Evolutionary conservation across 2,888 invertebrate species (phyloP), one percentile per base, ranked within the genome.

Genomic region (Lithophane socia): DNA sequence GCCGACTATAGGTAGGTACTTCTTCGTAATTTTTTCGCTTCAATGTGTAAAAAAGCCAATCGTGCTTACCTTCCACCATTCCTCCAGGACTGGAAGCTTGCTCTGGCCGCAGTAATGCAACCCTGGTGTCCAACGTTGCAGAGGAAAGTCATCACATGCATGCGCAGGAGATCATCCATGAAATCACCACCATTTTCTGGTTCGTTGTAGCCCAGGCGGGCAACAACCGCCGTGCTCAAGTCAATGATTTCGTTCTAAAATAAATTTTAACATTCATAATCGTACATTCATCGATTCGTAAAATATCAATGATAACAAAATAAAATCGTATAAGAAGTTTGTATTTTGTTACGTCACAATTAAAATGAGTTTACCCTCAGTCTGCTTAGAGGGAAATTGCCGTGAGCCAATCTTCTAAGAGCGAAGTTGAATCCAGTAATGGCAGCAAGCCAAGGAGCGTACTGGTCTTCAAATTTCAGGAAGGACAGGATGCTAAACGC

Each of bases 361-460:
- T 37, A 24, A 49, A n/a, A 42, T 52, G 4, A 49, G 8, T 12
- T 83, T 87, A 97, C 97, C 82, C 92, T 80, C 10, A 96, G 85
- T 56, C 87, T 86, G 29, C 88, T 58, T 5, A 92, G 86, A 65
- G 91, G 90, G 0, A 81, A 69, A 10, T 84, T 73, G 67, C 95
- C 93, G 75, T 95, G 94, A n/a, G 97, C 96, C 70, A 97, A 88
- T 79, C 95, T 92, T 66, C 95, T 93, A 3, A 95, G 88, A 37
- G 96, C 89, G 73, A 93, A 97, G 77, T 93, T 93, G 67, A 97
- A 94, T 21, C 97, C 97, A 73, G 92, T 92, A 16, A 98, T 94
- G 4, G 98, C 98, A 0, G 97, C 95, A 61, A 96, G 95, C 97
- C 98, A 98, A 0, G 98, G 98, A 37, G 98, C 96, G 83, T 98